Base-by-base conservation (phyloP, 2,888 invertebrate species). In the Napeogenes sylphis region DNA sequence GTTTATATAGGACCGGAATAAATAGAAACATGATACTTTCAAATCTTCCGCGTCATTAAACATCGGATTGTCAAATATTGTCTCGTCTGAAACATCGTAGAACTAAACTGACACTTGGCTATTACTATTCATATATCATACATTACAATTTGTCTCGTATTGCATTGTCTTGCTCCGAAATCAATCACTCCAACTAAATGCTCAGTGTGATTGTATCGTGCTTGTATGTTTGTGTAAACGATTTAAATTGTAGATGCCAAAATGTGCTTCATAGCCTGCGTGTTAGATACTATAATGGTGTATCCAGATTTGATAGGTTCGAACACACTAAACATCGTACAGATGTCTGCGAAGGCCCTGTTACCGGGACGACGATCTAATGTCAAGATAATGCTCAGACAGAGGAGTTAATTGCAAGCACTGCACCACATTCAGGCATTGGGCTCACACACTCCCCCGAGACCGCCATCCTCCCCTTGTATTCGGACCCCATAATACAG, bases 381-480 rank as follows among this genome's bases (percentile, higher is more conserved):
- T 85, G 80, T 80, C 74, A 75, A 83, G 83, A 84, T 87, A 87
- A 89, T 86, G 80, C 77, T 75, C 76, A 77, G 76, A 84, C 84
- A 83, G 81, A 79, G 85, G 81, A 87, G 87, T 87, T 90, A 90
- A 90, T 89, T 89, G 87, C 81, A 83, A 87, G 84, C 85, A 80
- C 74, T 80, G 87, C 82, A 83, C 80, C 83, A 79, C 84, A 86
- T 82, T 83, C 79, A 70, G 75, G 76, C 78, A 77, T 73, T 78
- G 78, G 82, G 80, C 77, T 63, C 70, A 66, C 71, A 65, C 73
- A 57, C 73, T 87, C 88, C 68, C 66, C 79, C 77, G 83, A 75
- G 68, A 59, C 65, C 60, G 54, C 56, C 62, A 46, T 55, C 68
- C 68, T 68, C 68, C 70, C 65, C 73, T 71, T 71, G 73, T 66